These are phyloP conservation scores for Chelmon rostratus DNA, from an alignment of 2,797 vertebrate species.

Conservation along the genomic window DNA sequence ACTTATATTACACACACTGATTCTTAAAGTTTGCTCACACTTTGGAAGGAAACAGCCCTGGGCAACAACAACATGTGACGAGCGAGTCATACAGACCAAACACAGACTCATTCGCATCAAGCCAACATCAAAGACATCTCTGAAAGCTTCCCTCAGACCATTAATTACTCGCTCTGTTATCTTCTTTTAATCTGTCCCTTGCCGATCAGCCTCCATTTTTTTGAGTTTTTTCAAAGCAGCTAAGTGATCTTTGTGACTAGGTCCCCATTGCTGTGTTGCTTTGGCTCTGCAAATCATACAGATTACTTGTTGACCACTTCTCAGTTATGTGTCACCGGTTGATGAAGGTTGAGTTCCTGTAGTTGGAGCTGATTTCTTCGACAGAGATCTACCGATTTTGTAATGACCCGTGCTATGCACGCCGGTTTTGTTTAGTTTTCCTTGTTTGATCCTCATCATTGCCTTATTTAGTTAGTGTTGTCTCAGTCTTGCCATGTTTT, in stretches of 20 bases:
- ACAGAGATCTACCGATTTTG: too few relatives aligned
- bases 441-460: too few relatives aligned
- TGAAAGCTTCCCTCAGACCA: constrained; percentile 14
- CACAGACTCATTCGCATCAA: constrained; percentile 5
- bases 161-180: constrained; percentile 1
- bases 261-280: background rate
- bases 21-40: background rate
- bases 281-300: background rate
- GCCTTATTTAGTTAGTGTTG: too few relatives aligned
- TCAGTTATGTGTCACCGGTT: background rate
- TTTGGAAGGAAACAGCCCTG: background rate
- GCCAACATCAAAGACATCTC: constrained; percentile 27
- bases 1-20: background rate
- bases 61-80: constrained; percentile 15
- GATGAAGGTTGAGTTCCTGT: background rate
- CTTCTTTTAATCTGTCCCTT: background rate
- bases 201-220: background rate
- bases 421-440: too few relatives aligned
- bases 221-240: background rate
- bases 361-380: background rate
- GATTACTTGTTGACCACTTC: background rate
- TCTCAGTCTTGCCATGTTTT: too few relatives aligned
- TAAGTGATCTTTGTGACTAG: background rate
- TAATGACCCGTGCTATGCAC: too few relatives aligned
- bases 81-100: constrained; percentile 37